phyloP scores from a whole-genome alignment of 2,888 invertebrate species.

The Adelphocoris suturalis region DNA sequence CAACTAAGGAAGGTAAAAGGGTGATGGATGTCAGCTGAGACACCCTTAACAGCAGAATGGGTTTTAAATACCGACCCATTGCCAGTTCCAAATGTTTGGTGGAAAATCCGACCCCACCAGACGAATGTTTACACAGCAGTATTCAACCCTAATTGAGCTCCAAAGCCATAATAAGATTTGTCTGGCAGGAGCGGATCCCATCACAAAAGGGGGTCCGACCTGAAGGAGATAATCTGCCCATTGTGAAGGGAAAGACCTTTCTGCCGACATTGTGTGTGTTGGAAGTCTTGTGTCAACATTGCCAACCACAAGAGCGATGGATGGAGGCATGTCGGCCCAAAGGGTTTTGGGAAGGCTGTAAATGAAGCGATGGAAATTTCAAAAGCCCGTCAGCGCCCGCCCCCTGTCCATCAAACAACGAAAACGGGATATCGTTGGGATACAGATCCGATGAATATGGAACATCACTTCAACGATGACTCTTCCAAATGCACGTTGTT shows the following conservation, averaged over 20 bases:
- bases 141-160: constrained; percentile 27
- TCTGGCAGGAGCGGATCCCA: not conserved
- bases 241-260: not conserved
- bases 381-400: too few relatives aligned
- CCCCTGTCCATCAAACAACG: too few relatives aligned
- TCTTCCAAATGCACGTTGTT: too few relatives aligned
- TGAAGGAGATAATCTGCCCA: constrained; percentile 35
- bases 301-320: not conserved
- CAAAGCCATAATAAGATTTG: constrained; percentile 23
- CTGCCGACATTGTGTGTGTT: not conserved
- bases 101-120: not conserved
- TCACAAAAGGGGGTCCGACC: not conserved
- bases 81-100: not conserved
- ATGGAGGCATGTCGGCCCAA: not conserved
- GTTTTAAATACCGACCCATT: not conserved
- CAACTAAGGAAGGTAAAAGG: too few relatives aligned
- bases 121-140: constrained; percentile 28
- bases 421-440: too few relatives aligned
- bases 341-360: not conserved
- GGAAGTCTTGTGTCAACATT: constrained; percentile 38
- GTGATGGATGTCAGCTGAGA: too few relatives aligned
- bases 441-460: too few relatives aligned
- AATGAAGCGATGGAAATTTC: too few relatives aligned
- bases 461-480: too few relatives aligned
- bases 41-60: not conserved